A percentile compares a stretch with the other conserved stretches of the same genome.
These are phyloP conservation scores for Poecilia velifera DNA, from an alignment of 2,797 vertebrate species.

Conservation along the genomic window DNA sequence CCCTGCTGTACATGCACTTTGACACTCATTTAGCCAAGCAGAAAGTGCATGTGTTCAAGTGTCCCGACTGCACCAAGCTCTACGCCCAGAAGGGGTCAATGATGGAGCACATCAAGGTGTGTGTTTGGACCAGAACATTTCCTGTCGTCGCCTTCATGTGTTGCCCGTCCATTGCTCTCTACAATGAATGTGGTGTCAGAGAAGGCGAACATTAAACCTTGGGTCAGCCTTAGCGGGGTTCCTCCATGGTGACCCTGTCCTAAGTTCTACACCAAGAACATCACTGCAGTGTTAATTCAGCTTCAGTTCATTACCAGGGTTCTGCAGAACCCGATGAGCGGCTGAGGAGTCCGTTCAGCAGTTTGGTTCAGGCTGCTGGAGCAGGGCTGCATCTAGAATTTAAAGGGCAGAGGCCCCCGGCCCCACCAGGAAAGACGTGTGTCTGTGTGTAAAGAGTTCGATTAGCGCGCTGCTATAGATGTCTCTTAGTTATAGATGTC, in stretches of 20 bases:
- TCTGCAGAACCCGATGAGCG: background rate
- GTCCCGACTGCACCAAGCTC: constrained; percentile 94
- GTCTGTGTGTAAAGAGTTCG: background rate
- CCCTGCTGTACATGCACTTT: constrained; percentile 93
- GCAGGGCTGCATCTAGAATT: background rate
- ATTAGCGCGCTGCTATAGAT: background rate
- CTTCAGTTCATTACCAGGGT: no score
- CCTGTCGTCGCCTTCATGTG: constrained; percentile 65
- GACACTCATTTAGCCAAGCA: constrained; percentile 95
- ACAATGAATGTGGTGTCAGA: constrained; percentile 73
- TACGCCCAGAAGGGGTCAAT: constrained; percentile 96
- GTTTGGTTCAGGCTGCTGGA: background rate
- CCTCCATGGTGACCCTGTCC: constrained; percentile 42
- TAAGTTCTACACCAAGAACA: constrained; percentile 73
- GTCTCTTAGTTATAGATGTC: background rate
- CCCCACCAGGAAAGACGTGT: background rate
- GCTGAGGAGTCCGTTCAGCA: background rate
- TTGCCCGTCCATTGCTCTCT: constrained; percentile 66
- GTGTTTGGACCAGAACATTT: background rate
- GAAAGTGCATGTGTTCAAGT: constrained; percentile 96
- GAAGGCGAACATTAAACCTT: constrained; percentile 72
- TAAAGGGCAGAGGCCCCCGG: background rate
- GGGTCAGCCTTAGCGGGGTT: constrained; percentile 70
- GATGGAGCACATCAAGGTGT: constrained; percentile 95
- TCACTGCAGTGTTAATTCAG: background rate